Evolutionary conservation across 2,797 vertebrate species (phyloP).

Genomic region (Halcyon chelicuti): DNA sequence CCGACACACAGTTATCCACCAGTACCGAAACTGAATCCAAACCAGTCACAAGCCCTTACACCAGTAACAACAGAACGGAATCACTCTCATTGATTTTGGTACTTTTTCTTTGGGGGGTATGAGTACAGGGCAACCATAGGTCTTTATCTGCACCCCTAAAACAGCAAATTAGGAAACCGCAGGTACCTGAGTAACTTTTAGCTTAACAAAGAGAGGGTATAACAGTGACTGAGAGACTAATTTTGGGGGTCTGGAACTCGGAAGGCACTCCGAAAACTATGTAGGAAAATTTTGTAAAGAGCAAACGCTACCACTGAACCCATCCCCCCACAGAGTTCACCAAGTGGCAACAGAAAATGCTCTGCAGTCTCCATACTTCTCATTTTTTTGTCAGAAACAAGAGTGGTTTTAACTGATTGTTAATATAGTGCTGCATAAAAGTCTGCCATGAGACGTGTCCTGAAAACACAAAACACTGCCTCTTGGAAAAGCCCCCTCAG

Average conservation of each 20-base stretch:
- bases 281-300: background rate
- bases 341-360: background rate
- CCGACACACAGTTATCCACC: background rate
- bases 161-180: background rate
- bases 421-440: background rate
- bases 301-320: rapidly evolving
- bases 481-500: background rate
- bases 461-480: background rate
- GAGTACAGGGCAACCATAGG: rapidly evolving
- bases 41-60: background rate
- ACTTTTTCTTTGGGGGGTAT: background rate
- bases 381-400: background rate
- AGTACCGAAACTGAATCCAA: background rate
- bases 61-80: background rate
- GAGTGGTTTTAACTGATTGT: background rate
- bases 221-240: background rate
- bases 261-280: background rate
- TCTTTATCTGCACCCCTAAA: background rate
- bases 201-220: background rate
- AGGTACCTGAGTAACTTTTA: background rate
- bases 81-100: background rate
- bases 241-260: background rate
- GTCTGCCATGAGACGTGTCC: rapidly evolving
- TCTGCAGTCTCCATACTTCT: background rate
- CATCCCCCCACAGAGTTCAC: background rate